Conservation (phyloP, 2,888 invertebrate species). For the Timema cristinae region DNA sequence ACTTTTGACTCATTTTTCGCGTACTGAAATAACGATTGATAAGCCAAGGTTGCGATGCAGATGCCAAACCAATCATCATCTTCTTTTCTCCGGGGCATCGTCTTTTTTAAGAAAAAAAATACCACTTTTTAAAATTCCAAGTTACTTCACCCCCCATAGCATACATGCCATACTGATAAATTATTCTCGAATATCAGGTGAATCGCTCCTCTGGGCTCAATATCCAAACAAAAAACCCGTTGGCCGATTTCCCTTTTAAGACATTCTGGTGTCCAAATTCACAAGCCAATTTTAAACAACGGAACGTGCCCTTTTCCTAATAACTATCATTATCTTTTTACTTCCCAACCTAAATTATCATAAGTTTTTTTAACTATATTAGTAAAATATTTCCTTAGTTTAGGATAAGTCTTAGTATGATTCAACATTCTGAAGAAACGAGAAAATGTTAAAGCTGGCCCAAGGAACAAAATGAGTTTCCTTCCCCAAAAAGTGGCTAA, state of each 20-base stretch:
- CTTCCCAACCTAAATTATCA: too few species aligned
- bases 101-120: slow-evolving; percentile 64
- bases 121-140: slow-evolving; percentile 75
- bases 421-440: slow-evolving; percentile 52
- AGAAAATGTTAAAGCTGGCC: slow-evolving; percentile 58
- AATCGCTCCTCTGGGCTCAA: slow-evolving; percentile 41
- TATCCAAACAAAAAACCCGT: slow-evolving; percentile 62
- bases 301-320: slow-evolving; percentile 44
- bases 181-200: slow-evolving; percentile 60
- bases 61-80: slow-evolving; percentile 68
- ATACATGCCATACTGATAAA: slow-evolving; percentile 63
- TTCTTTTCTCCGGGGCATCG: slow-evolving; percentile 74
- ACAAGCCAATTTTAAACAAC: slow-evolving; percentile 63
- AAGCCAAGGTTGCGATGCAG: slow-evolving; percentile 60
- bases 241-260: slow-evolving; percentile 53
- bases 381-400: slow-evolving; percentile 43
- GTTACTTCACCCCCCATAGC: slow-evolving; percentile 52
- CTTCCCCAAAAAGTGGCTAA: slow-evolving; percentile 62
- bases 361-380: too few species aligned
- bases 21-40: slow-evolving; percentile 63
- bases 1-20: slow-evolving; percentile 72
- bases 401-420: slow-evolving; percentile 51
- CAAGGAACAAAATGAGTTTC: slow-evolving; percentile 75
- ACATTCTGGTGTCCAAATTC: slow-evolving; percentile 57
- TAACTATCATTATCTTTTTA: too few species aligned